Conservation (phyloP, 2,888 invertebrate species). For the Pterobdella sp. region DNA sequence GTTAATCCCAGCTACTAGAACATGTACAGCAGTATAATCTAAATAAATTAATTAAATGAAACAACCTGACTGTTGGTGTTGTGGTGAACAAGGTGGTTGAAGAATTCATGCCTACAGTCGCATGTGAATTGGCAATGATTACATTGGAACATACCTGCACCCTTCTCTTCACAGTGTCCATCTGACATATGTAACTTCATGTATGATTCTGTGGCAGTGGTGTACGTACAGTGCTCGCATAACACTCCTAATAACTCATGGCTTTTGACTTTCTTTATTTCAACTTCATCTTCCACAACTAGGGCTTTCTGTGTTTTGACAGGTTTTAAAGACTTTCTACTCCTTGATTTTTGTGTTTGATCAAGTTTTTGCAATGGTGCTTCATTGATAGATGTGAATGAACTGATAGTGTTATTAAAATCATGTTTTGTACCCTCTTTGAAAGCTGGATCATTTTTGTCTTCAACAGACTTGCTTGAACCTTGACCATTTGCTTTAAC, state of each 20-base stretch:
- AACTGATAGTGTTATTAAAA: not conserved
- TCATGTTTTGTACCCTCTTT: not conserved
- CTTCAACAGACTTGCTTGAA: not conserved
- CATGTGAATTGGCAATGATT: slow-evolving; percentile 26
- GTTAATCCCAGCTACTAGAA: too few species aligned
- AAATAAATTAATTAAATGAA: too few species aligned
- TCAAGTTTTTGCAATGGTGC: not conserved
- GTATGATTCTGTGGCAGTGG: slow-evolving; percentile 9
- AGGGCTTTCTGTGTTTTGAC: slow-evolving; percentile 15
- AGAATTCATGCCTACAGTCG: slow-evolving; percentile 15
- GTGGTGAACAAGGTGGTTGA: slow-evolving; percentile 29
- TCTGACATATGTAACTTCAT: slow-evolving; percentile 18
- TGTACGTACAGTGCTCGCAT: slow-evolving; percentile 26
- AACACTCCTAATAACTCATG: slow-evolving; percentile 5
- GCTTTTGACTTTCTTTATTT: slow-evolving; percentile 7
- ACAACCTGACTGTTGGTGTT: slow-evolving; percentile 18
- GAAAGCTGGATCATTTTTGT: not conserved
- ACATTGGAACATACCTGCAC: slow-evolving; percentile 4
- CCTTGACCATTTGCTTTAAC: not conserved
- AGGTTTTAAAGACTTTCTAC: slow-evolving; percentile 19
- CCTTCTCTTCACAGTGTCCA: slow-evolving; percentile 2
- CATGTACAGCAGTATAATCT: too few species aligned
- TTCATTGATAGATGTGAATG: not conserved
- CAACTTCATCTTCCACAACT: slow-evolving; percentile 12
- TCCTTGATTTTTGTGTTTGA: slow-evolving; percentile 1